Evolutionary conservation across 2,113 vertebrate species (phyloP).

Genomic region (Cromileptes altivelis): DNA sequence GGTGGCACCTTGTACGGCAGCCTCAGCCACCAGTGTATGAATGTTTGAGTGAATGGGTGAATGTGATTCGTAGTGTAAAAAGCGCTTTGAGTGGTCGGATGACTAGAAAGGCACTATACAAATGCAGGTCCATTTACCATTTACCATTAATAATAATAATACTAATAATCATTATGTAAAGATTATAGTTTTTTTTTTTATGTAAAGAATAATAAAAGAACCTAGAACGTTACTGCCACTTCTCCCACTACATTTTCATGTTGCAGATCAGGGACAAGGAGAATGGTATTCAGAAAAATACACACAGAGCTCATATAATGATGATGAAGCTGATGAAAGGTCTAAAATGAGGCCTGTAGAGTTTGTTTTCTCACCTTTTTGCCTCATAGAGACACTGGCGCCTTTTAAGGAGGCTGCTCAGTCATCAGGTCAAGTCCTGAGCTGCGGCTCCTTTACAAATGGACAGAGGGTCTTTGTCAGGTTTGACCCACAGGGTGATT

Average conservation of each 20-base stretch:
- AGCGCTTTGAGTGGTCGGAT: too few relatives aligned
- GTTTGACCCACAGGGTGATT: slow-evolving; percentile 33
- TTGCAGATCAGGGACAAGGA: neutral
- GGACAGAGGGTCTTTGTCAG: slow-evolving; percentile 19
- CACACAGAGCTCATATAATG: neutral
- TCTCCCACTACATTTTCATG: neutral
- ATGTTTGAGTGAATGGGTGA: too few relatives aligned
- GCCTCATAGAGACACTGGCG: neutral
- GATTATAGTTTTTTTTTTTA: too few relatives aligned
- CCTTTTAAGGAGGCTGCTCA: slow-evolving; percentile 5
- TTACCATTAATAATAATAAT: too few relatives aligned
- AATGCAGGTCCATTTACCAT: too few relatives aligned
- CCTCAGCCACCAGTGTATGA: too few relatives aligned
- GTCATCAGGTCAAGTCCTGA: slow-evolving; percentile 11
- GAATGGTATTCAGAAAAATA: neutral
- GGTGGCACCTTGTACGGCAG: too few relatives aligned
- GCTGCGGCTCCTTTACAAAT: slow-evolving; percentile 25
- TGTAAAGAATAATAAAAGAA: neutral
- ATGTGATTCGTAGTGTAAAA: too few relatives aligned
- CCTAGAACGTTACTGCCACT: neutral
- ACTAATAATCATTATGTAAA: too few relatives aligned
- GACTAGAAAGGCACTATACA: too few relatives aligned
- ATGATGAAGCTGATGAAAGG: neutral
- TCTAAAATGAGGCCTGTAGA: neutral
- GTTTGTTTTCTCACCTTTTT: slow-evolving; percentile 11